Conservation (phyloP, 2,888 invertebrate species). For the Craniophora ligustri region DNA sequence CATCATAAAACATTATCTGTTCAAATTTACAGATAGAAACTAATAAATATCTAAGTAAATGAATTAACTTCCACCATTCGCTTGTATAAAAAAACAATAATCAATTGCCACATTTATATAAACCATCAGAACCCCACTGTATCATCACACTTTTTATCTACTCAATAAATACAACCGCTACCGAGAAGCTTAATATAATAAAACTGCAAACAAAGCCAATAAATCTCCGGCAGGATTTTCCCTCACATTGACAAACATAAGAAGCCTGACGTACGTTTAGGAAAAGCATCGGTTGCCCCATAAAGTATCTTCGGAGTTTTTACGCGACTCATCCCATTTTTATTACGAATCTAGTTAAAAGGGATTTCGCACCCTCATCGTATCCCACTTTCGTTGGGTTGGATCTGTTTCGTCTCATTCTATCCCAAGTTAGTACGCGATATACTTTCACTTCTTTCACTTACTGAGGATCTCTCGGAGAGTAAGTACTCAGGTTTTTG, state of each 20-base stretch:
- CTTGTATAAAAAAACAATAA: background rate
- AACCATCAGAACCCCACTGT: conserved; percentile 1
- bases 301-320: background rate
- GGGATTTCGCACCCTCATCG: background rate
- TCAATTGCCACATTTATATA: background rate
- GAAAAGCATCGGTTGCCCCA: background rate
- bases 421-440: no score
- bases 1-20: no score
- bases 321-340: background rate
- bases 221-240: background rate
- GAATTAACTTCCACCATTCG: background rate
- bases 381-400: background rate
- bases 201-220: background rate
- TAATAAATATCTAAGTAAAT: no score
- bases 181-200: background rate
- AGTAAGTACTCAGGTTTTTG: no score
- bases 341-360: background rate
- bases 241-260: background rate
- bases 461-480: no score
- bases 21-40: no score
- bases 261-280: background rate
- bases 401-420: no score
- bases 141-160: background rate
- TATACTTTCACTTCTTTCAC: no score
- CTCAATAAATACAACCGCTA: background rate